A percentile compares a stretch with the other conserved stretches of the same genome.
phyloP scores from a whole-genome alignment of 2,888 invertebrate species.

The Drosophila differens region DNA sequence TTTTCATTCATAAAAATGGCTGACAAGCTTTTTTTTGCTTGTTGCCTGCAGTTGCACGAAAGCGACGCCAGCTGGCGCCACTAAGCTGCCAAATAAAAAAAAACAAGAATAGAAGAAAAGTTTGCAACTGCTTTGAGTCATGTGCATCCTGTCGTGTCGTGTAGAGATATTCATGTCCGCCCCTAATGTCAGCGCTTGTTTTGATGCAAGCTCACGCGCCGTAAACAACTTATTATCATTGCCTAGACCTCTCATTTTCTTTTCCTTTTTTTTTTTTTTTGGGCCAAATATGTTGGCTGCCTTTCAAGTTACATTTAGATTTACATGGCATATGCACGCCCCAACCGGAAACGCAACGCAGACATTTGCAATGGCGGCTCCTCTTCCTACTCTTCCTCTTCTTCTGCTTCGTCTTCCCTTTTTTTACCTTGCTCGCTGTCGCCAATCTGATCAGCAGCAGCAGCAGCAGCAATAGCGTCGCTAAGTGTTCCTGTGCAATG shows the following conservation, averaged over 20 bases:
- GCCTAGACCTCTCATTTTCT: constrained; percentile 27
- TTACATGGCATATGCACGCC: constrained; percentile 60
- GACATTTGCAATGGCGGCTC: constrained; percentile 66
- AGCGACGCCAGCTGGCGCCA: constrained; percentile 76
- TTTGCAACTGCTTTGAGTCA: constrained; percentile 50
- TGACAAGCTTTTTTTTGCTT: constrained; percentile 71
- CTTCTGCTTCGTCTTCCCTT: constrained; percentile 34
- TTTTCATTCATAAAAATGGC: constrained; percentile 80
- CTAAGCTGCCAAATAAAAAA: constrained; percentile 15
- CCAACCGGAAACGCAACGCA: constrained; percentile 76
- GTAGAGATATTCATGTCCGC: constrained; percentile 72
- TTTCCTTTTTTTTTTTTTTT: constrained; percentile 8
- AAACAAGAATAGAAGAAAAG: not conserved
- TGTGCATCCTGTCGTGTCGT: constrained; percentile 34
- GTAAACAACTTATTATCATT: constrained; percentile 82
- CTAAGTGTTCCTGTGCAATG: constrained; percentile 69
- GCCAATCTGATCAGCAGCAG: constrained; percentile 73
- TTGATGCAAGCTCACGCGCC: constrained; percentile 81
- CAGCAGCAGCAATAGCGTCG: constrained; percentile 28
- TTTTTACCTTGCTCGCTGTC: constrained; percentile 64
- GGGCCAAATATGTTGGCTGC: constrained; percentile 70
- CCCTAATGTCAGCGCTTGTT: constrained; percentile 82
- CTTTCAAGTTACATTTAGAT: constrained; percentile 69
- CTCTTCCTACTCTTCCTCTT: not conserved
- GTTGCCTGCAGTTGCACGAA: constrained; percentile 56